phyloP scores from a whole-genome alignment of 2,797 vertebrate genomes.

The Tokudaia muenninki region DNA sequence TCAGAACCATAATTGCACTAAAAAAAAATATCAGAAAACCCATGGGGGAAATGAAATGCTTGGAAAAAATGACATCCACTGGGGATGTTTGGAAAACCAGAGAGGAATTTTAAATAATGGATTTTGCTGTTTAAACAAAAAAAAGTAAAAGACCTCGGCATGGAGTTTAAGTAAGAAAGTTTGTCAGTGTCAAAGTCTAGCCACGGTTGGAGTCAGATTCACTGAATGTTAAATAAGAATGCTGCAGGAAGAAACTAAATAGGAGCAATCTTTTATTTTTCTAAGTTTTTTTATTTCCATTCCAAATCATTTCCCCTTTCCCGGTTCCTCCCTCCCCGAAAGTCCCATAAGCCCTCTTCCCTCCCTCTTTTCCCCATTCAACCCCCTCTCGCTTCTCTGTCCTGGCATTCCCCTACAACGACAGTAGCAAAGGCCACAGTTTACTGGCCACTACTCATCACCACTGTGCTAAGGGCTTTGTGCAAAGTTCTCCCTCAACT shows the following conservation, averaged over 20 bases:
- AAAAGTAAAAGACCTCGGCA: background rate
- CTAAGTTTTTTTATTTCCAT: no score
- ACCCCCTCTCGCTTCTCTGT: no score
- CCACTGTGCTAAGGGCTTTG: background rate
- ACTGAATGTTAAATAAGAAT: background rate
- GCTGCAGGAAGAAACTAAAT: background rate
- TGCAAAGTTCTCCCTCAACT: background rate
- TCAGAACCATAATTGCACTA: constrained; percentile 35
- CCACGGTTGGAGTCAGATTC: background rate
- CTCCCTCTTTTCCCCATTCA: no score
- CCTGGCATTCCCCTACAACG: no score
- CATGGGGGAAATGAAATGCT: background rate
- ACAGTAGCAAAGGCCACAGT: background rate
- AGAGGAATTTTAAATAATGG: background rate
- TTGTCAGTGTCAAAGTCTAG: constrained; percentile 50
- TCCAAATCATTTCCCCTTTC: no score
- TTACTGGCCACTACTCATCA: background rate
- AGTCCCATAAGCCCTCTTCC: no score
- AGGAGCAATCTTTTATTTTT: background rate
- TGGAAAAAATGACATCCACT: background rate
- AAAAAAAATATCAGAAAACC: background rate
- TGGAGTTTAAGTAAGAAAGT: constrained; percentile 57
- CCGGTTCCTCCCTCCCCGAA: no score
- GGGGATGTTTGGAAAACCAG: background rate
- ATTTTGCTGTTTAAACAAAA: background rate